Evolutionary conservation across 2,113 vertebrate genomes (phyloP), one percentile per base, ranked within the genome.

Genomic region (Microcebus jonahi): DNA sequence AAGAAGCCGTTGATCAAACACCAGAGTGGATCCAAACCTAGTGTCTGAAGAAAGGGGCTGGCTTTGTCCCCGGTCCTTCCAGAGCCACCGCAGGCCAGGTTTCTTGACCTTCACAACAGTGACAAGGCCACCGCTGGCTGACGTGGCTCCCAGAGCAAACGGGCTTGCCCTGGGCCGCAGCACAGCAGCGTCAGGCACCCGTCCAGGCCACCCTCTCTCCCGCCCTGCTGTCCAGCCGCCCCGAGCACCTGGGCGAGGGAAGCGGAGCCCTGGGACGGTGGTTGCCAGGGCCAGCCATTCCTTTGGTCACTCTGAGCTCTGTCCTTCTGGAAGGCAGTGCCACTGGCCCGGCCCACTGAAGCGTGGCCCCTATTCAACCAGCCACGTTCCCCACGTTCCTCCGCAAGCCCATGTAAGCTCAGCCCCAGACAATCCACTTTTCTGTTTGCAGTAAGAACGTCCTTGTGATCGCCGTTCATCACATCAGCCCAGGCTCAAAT

Each of bases 361-460:
- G 25, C 1, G 4, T 1, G 23, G 59, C 50, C 6, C 23, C 18
- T 36, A 50, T 73, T 8, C 13, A 34, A 11, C 15, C 34, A 48
- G 29, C 27, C 76, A 45, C 1, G 45, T 8, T 59, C 23, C 6
- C 71, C 68, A 29, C 0, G 5, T 29, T 15, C n/a, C 34, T 42
- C 13, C 10, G 36, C 2, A 2, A 1, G 2, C 4, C 25, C 75
- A 13, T 6, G 0, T 0, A 18, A 21, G 21, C 65, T 42, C 36
- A 3, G 48, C 34, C 39, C 23, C 10, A 5, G 0, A 2, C 34
- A 39, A 15, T 2, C 10, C 18, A 1, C 23, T 1, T 8, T 21
- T 20, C 45, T 29, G 21, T 23, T 25, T 29, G 45, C 70, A 21
- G 20, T 11, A 8, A 48, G 48, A 55, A 57, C 7, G 18, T 10